Conservation (phyloP, 2,888 invertebrate genomes). For the Cryptocephalus primarius region DNA sequence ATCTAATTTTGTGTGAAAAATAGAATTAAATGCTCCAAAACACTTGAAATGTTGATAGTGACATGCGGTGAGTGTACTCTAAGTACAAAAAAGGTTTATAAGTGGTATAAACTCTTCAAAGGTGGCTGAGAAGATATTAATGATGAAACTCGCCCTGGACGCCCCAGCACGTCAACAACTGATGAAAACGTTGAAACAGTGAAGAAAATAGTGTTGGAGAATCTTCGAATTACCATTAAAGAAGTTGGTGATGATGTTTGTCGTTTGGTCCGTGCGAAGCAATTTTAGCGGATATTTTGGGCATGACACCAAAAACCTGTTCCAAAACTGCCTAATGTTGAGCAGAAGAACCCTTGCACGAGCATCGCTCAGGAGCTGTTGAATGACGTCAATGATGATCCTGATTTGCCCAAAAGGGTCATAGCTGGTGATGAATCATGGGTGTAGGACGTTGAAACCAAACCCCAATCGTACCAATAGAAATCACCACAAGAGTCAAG, state of each 20-base stretch:
- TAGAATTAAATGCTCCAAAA: background rate
- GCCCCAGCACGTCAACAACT: constrained; percentile 3
- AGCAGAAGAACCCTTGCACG: background rate
- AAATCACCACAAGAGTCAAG: constrained; percentile 4
- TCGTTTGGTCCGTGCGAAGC: constrained; percentile 9
- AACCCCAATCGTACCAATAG: constrained; percentile 15
- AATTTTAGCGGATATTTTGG: constrained; percentile 9
- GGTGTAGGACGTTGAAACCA: constrained; percentile 20
- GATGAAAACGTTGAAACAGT: constrained; percentile 4
- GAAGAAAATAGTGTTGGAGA: constrained; percentile 1
- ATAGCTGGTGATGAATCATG: constrained; percentile 23
- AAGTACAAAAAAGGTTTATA: background rate
- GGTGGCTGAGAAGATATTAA: constrained; percentile 5
- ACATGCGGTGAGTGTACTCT: background rate
- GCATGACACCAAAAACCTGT: constrained; percentile 6
- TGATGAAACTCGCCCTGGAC: constrained; percentile 4
- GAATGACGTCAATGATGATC: background rate
- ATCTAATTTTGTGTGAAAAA: background rate
- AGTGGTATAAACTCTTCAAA: constrained; percentile 3
- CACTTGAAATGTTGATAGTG: background rate
- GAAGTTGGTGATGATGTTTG: constrained; percentile 7
- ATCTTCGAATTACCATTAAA: constrained; percentile 3
- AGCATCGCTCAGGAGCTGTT: background rate
- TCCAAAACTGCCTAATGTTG: constrained; percentile 2
- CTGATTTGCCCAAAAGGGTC: constrained; percentile 2